Evolutionary conservation across 1,140 invertebrate genomes (phyloP), one percentile per base, ranked within the genome.

Genomic region (Bombus vancouverensis): DNA sequence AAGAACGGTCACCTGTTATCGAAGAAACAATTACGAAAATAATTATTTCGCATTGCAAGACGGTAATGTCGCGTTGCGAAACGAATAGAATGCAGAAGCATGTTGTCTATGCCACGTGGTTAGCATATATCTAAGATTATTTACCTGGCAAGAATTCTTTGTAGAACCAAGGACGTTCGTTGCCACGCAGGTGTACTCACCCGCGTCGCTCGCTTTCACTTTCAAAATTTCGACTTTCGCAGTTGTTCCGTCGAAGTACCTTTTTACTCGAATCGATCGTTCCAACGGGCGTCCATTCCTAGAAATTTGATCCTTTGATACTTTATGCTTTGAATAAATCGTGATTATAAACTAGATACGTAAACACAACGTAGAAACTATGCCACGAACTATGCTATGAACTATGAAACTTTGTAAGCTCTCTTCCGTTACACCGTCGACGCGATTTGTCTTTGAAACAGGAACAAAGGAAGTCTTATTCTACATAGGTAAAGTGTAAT

Each of bases 161-260:
- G 90, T 90, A 8, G 92, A 87, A 8, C 93, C 93, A 66, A 93
- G 88, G 47, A 94, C 95, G 93, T 98, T 97, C 37, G 96, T 96
- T 9, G 97, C 97, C 75, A 97, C 96, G 92, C 97, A 98, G 5
- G 96, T 97, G 91, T 98, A 98, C 75, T 95, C 91, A 37, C 96
- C 96, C 37, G 95, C 94, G 91, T 97, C 96, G 4, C 92, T 93
- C 0, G 90, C 34, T 37, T 95, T 93, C 5, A 96, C 95, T 71
- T 95, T 90, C 9, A 95, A 93, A 80, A 97, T 95, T 81, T 96
- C 94, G 8, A 97, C 92, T 59, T 93, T 91, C 32, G 95, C 95
- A 5, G 91, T 94, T 37, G 90, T 90, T 0, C 94, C 95, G 80
- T 96, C 94, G 84, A 94, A 94, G 72, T 87, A 57, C 89, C 92